These are phyloP conservation scores for Catharus fuscescens DNA, from an alignment of 2,113 vertebrate species.

Conservation along the genomic window DNA sequence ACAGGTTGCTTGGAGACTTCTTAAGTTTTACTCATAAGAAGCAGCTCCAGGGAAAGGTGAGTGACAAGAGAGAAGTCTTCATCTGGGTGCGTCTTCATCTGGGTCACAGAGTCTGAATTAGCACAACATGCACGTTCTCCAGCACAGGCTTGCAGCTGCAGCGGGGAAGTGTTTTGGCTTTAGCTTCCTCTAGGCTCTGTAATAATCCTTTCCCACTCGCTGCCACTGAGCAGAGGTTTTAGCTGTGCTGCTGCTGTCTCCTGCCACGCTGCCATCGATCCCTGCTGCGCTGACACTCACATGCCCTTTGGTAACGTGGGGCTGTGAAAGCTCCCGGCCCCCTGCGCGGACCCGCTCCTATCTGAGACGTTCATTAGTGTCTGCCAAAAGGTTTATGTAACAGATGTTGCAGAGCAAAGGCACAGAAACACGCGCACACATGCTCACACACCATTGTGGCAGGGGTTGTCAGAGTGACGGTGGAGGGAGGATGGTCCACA, in stretches of 20 bases:
- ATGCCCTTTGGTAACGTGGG: neutral
- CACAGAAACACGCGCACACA: constrained; percentile 15
- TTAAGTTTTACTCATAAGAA: neutral
- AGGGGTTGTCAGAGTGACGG: constrained; percentile 17
- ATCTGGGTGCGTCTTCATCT: neutral
- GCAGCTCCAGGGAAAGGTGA: neutral
- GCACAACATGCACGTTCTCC: neutral
- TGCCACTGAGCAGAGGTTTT: neutral
- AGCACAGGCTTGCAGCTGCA: neutral
- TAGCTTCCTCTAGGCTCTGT: neutral
- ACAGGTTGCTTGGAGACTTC: neutral
- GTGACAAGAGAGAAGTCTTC: neutral
- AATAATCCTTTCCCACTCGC: neutral
- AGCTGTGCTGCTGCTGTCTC: neutral
- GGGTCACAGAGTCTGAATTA: neutral
- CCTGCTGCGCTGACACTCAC: neutral
- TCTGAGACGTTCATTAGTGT: constrained; percentile 45
- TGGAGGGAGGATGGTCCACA: constrained; percentile 51
- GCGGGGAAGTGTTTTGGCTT: neutral
- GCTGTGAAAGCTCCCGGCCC: neutral
- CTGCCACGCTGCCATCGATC: neutral
- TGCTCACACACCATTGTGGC: neutral
- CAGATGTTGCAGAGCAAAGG: constrained; percentile 59
- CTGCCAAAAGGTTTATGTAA: constrained; percentile 76
- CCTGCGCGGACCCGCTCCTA: neutral